A percentile compares a stretch with the other conserved stretches of the same genome.
These are phyloP conservation scores for Buphagus erythrorhynchus DNA, from an alignment of 2,797 vertebrate species.

Conservation along the genomic window DNA sequence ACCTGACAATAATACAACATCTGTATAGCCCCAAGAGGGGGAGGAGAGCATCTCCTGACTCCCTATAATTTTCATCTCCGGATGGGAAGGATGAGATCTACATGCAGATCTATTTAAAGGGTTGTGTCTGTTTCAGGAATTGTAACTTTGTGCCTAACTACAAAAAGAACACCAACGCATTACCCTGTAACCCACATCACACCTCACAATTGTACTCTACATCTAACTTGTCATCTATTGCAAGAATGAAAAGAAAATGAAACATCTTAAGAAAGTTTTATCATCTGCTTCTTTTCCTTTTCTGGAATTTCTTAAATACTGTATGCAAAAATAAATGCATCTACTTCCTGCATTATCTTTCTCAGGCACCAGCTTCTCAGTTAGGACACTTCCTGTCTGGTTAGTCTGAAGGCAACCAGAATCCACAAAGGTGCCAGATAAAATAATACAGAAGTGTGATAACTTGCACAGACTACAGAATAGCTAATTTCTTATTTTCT, in stretches of 20 bases:
- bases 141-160: conserved; percentile 39
- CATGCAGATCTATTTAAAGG: conserved; percentile 43
- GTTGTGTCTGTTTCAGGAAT: conserved; percentile 22
- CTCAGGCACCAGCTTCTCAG: neutral
- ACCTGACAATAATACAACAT: neutral
- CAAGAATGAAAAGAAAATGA: neutral
- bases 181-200: conserved; percentile 47
- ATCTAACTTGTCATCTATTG: conserved; percentile 19
- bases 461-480: neutral
- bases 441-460: neutral
- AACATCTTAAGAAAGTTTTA: conserved; percentile 6
- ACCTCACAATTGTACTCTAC: conserved; percentile 23
- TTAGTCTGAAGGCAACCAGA: neutral
- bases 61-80: conserved; percentile 44
- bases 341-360: neutral
- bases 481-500: neutral
- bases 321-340: neutral
- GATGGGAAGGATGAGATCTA: conserved; percentile 48
- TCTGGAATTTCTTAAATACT: conserved; percentile 32
- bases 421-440: neutral
- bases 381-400: neutral
- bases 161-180: conserved; percentile 53
- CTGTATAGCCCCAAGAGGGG: neutral
- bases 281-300: neutral
- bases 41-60: conserved; percentile 33